These are phyloP conservation scores for Bombus confusus DNA, from an alignment of 1,140 invertebrate genomes.

Conservation along the genomic window DNA sequence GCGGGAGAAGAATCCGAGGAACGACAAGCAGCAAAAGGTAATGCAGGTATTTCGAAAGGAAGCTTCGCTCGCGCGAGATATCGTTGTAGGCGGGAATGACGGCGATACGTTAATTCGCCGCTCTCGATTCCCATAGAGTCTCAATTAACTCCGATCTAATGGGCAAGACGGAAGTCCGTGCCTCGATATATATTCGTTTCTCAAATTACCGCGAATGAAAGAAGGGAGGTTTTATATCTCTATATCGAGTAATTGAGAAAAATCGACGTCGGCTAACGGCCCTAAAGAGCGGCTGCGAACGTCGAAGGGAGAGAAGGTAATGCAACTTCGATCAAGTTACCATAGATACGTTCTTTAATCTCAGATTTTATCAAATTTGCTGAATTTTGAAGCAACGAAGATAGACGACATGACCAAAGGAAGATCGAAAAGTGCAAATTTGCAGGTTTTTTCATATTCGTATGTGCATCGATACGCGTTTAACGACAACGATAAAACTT, in stretches of 20 bases:
- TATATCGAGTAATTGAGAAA: conserved; percentile 62
- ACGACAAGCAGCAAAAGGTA: neutral
- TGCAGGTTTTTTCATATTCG: too few relatives aligned
- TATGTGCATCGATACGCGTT: too few relatives aligned
- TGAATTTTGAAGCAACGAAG: neutral
- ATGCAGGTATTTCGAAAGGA: neutral
- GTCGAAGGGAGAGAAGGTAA: conserved; percentile 35
- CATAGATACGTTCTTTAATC: neutral
- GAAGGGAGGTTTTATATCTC: conserved; percentile 45
- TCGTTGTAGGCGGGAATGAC: too few relatives aligned
- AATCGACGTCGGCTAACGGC: conserved; percentile 51
- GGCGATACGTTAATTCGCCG: conserved; percentile 10
- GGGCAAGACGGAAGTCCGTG: neutral
- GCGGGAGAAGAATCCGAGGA: neutral
- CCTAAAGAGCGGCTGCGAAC: neutral
- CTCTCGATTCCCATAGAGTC: neutral
- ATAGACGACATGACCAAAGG: too few relatives aligned
- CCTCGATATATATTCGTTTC: conserved; percentile 42
- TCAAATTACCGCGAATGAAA: conserved; percentile 41
- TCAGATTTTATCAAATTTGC: neutral
- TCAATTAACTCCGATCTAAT: conserved; percentile 9
- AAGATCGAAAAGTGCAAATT: too few relatives aligned
- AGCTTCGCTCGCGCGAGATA: neutral
- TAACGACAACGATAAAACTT: too few relatives aligned
- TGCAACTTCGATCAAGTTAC: conserved; percentile 22